phyloP scores from a whole-genome alignment of 2,113 vertebrate species.

The Cheilinus undulatus region DNA sequence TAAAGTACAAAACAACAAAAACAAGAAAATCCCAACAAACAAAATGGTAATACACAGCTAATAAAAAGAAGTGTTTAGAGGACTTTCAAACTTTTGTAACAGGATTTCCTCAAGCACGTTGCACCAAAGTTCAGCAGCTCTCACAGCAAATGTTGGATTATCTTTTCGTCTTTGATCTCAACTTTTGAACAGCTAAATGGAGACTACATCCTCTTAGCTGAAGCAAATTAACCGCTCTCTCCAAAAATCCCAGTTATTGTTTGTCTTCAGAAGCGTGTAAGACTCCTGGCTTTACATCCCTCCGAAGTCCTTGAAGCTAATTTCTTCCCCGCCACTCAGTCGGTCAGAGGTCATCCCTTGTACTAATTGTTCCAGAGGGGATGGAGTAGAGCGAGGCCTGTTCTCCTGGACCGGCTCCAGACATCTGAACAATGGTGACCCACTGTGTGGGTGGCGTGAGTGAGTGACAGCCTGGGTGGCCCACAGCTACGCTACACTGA shows the following conservation, averaged over 20 bases:
- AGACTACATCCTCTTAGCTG: slow-evolving; percentile 39
- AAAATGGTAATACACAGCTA: neutral
- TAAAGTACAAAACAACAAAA: neutral
- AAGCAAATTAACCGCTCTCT: slow-evolving; percentile 48
- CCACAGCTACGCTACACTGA: slow-evolving; percentile 20
- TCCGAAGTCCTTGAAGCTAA: slow-evolving; percentile 40
- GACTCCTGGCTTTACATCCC: slow-evolving; percentile 47
- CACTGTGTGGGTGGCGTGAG: slow-evolving; percentile 39
- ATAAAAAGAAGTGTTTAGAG: slow-evolving; percentile 7
- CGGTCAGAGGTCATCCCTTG: slow-evolving; percentile 62
- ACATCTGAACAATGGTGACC: slow-evolving; percentile 54
- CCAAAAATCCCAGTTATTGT: slow-evolving; percentile 33
- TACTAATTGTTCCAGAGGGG: slow-evolving; percentile 67
- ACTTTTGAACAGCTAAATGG: slow-evolving; percentile 32
- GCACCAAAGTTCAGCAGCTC: slow-evolving; percentile 25
- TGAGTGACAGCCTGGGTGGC: slow-evolving; percentile 66
- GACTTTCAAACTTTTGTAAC: slow-evolving; percentile 9
- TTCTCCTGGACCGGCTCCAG: slow-evolving; percentile 63
- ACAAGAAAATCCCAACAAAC: neutral
- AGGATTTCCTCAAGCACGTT: slow-evolving; percentile 29
- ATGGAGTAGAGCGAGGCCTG: slow-evolving; percentile 56
- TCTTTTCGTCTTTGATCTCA: slow-evolving; percentile 49
- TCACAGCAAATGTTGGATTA: slow-evolving; percentile 18
- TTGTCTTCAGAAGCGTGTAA: slow-evolving; percentile 42
- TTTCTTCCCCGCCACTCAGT: slow-evolving; percentile 53